Percentiles rank a stretch among this genome's conserved stretches.
These are phyloP conservation scores for Cyclopterus lumpus DNA, from an alignment of 2,797 vertebrate species.

Conservation along the genomic window DNA sequence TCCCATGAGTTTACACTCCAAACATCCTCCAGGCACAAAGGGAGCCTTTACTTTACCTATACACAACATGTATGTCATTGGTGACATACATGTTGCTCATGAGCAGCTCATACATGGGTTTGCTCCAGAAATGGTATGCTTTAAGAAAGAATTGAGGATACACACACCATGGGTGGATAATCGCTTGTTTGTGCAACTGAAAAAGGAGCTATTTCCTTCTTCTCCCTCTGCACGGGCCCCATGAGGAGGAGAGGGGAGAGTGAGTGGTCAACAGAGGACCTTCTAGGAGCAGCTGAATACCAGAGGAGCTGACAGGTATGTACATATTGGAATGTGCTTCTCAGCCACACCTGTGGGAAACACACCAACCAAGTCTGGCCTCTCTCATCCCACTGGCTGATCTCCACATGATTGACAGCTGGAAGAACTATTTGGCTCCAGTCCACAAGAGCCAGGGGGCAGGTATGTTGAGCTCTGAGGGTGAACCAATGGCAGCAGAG, in stretches of 20 bases:
- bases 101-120: not conserved
- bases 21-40: conserved; percentile 40
- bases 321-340: conserved; percentile 82
- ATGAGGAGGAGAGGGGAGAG: conserved; percentile 46
- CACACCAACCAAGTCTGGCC: conserved; percentile 69
- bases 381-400: conserved; percentile 77
- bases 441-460: conserved; percentile 66
- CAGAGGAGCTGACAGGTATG: conserved; percentile 81
- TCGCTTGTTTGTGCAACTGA: conserved; percentile 40
- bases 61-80: not conserved
- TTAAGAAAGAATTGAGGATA: conserved; percentile 24
- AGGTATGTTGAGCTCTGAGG: conserved; percentile 68
- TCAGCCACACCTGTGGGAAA: conserved; percentile 80
- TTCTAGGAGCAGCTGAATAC: conserved; percentile 74
- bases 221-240: conserved; percentile 56
- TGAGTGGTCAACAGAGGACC: conserved; percentile 63
- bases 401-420: conserved; percentile 70
- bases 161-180: conserved; percentile 12
- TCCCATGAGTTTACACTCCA: conserved; percentile 34
- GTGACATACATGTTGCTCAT: not conserved
- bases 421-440: conserved; percentile 68
- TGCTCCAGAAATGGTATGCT: not conserved
- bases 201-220: conserved; percentile 55
- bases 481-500: conserved; percentile 74
- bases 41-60: not conserved